Evolutionary conservation across 2,888 invertebrate genomes (phyloP), one percentile per base, ranked within the genome.

Genomic region (Allygus modestus): DNA sequence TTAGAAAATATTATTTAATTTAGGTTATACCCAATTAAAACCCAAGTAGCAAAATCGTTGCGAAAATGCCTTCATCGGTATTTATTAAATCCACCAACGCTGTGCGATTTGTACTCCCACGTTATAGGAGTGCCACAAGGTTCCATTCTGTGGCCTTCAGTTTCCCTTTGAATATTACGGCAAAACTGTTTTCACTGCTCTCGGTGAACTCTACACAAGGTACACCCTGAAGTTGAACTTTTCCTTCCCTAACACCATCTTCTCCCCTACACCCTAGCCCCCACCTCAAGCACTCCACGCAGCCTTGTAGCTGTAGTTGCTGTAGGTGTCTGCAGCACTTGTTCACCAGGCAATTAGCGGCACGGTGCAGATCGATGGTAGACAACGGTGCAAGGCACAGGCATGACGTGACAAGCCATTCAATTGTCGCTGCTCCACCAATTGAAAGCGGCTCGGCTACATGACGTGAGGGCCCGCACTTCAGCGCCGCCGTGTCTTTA

Each of bases 311-410:
- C 0, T 58, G 58, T 51, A 51, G 51, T 51, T 51, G 58, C 20
- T 65, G 31, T 5, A 65, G 65, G 65, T 65, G 65, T 65, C 65
- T 65, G 31, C 17, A 28, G 65, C 28, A 28, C 65, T 65, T 65
- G 65, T 65, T 28, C 65, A 37, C 37, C 37, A 23, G 31, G 28
- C 65, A 65, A 65, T 65, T 65, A 65, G 65, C 65, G 17, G 65
- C 20, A 28, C 31, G 28, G 73, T 41, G 73, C 0, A 20, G 73
- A 73, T 73, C 73, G 73, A 73, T 73, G 73, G 73, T 41, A 73
- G 73, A 73, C 73, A 41, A 33, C 73, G 73, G 73, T 73, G 73
- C 73, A 73, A 73, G 73, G 73, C 41, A 73, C 73, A 37, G 54
- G 54, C 65, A 12, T 65, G 65, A 73, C 73, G 41, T 41, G 73